Evolutionary conservation across 2,113 vertebrate species (phyloP).

Genomic region (Paramormyrops kingsleyae): DNA sequence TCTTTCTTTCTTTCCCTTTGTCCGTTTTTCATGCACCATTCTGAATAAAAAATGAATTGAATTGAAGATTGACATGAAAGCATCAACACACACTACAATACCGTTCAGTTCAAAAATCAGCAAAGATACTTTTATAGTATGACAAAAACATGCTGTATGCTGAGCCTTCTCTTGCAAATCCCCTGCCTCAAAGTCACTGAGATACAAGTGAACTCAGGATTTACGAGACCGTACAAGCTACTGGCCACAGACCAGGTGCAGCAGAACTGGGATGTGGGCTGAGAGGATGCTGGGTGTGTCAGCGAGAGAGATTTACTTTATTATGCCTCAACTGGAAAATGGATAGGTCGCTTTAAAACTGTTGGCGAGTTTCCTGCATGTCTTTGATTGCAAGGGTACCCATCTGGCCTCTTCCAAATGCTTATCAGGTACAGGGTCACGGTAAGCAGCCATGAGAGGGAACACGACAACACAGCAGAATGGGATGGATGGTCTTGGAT

Average conservation of each 20-base stretch:
- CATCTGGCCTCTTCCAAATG: background rate
- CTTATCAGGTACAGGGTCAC: background rate
- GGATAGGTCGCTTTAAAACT: background rate
- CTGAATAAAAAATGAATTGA: background rate
- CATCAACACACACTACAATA: background rate
- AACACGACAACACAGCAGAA: background rate
- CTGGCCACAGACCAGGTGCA: background rate
- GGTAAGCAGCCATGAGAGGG: background rate
- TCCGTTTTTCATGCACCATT: background rate
- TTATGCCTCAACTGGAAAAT: background rate
- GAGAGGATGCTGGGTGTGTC: background rate
- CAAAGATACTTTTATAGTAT: background rate
- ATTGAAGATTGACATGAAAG: background rate
- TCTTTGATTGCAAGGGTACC: background rate
- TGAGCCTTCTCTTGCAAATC: conserved; percentile 35
- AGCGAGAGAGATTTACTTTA: background rate
- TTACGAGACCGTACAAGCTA: conserved; percentile 35
- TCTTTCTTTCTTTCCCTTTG: background rate
- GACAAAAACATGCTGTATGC: background rate
- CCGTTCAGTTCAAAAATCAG: background rate
- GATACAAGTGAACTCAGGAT: conserved; percentile 32
- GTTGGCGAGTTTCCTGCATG: background rate
- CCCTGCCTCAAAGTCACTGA: conserved; percentile 40
- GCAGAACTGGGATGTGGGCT: background rate
- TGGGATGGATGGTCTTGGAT: background rate